phyloP scores from a whole-genome alignment of 2,888 invertebrate species.

The Allolobophora icterica region DNA sequence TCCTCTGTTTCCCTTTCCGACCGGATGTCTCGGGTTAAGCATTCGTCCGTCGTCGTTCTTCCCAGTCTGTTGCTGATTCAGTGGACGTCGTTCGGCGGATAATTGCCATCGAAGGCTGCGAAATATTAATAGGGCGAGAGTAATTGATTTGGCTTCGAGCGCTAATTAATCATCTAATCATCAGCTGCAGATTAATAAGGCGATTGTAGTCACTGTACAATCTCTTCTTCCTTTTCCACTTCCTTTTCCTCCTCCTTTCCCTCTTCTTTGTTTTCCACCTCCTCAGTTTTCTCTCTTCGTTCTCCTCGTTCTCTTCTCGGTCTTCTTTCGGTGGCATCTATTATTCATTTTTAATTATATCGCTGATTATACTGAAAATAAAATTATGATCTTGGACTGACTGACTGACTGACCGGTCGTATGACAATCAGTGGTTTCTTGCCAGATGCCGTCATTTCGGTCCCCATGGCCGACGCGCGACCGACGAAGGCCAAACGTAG shows the following conservation, averaged over 20 bases:
- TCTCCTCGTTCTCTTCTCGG: neutral
- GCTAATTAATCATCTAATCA: too few species aligned
- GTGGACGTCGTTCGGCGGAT: neutral
- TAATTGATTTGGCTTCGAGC: neutral
- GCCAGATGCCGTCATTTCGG: neutral
- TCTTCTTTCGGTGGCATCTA: neutral
- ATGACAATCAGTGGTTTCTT: neutral
- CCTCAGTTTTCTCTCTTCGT: neutral
- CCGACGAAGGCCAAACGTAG: neutral
- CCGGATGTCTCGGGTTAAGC: neutral
- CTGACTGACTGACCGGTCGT: neutral
- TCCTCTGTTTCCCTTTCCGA: neutral
- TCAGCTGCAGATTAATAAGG: too few species aligned
- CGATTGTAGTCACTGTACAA: too few species aligned
- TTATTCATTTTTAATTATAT: neutral
- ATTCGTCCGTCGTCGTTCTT: too few species aligned
- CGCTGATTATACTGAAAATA: neutral
- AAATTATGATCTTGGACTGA: neutral
- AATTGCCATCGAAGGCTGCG: conserved; percentile 13
- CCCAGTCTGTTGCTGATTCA: too few species aligned
- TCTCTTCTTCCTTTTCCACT: neutral
- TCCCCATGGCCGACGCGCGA: neutral
- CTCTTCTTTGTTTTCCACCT: neutral
- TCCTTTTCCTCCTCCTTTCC: neutral
- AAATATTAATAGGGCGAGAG: too few species aligned